Evolutionary conservation across 2,888 invertebrate species (phyloP).

Genomic region (Cheilosia pagana): DNA sequence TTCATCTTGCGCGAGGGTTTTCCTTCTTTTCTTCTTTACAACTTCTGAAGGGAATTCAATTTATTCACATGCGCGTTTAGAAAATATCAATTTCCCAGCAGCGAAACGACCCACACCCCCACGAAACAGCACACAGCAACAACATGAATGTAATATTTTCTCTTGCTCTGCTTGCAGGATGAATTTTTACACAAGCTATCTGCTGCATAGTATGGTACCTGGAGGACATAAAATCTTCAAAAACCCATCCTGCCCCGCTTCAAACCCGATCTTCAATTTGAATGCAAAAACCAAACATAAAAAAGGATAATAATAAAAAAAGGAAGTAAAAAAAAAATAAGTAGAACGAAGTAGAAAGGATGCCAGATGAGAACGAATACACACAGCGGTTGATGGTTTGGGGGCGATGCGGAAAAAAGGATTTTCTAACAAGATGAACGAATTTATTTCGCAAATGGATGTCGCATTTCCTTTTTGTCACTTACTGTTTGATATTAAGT

Average conservation of each 20-base stretch:
- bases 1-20: constrained; percentile 5
- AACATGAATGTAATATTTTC: constrained; percentile 67
- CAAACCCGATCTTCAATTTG: constrained; percentile 71
- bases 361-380: constrained; percentile 58
- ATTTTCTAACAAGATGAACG: constrained; percentile 73
- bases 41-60: constrained; percentile 64
- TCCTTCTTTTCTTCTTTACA: constrained; percentile 7
- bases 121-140: constrained; percentile 15
- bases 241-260: constrained; percentile 13
- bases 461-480: constrained; percentile 74
- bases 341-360: constrained; percentile 62
- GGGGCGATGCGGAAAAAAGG: constrained; percentile 45
- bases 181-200: constrained; percentile 38
- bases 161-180: constrained; percentile 61
- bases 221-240: constrained; percentile 59
- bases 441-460: constrained; percentile 73
- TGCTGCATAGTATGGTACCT: constrained; percentile 43
- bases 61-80: constrained; percentile 69
- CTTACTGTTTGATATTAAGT: constrained; percentile 73
- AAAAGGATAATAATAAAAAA: constrained; percentile 73
- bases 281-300: constrained; percentile 74
- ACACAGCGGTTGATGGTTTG: constrained; percentile 2
- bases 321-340: constrained; percentile 43
- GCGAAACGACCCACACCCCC: constrained; percentile 41
- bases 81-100: constrained; percentile 68